Percentiles rank a stretch among this genome's conserved stretches.
These are phyloP conservation scores for Boloria euphrosyne DNA, from an alignment of 2,888 invertebrate genomes.

Conservation along the genomic window DNA sequence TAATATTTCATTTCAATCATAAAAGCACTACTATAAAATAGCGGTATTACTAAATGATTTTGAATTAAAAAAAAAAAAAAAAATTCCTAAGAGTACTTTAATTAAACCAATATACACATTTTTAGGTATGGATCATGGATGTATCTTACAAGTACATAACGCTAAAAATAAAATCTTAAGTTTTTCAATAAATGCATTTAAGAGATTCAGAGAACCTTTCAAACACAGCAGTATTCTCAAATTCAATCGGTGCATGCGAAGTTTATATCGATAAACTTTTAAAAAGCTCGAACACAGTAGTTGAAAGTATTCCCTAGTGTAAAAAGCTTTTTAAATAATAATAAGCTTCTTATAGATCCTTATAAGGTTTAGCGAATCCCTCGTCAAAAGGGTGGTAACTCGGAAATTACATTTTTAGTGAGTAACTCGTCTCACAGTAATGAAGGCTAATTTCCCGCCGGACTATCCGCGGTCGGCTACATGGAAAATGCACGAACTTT, in stretches of 20 bases:
- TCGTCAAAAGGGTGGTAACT: conserved; percentile 34
- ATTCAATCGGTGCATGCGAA: conserved; percentile 3
- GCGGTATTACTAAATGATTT: too few species aligned
- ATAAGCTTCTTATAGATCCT: conserved; percentile 1
- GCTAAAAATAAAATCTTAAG: neutral
- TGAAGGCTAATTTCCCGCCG: conserved; percentile 48
- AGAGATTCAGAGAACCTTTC: neutral
- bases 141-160: neutral
- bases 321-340: conserved; percentile 15
- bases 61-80: too few species aligned
- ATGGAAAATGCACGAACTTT: conserved; percentile 44
- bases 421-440: conserved; percentile 43
- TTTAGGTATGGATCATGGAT: too few species aligned
- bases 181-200: neutral
- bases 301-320: conserved; percentile 1
- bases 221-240: conserved; percentile 2
- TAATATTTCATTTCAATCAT: too few species aligned
- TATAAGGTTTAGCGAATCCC: conserved; percentile 14
- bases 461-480: conserved; percentile 41
- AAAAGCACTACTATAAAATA: too few species aligned
- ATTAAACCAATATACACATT: too few species aligned
- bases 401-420: conserved; percentile 44
- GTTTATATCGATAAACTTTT: conserved; percentile 6
- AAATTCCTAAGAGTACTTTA: too few species aligned
- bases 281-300: neutral